phyloP scores from a whole-genome alignment of 2,113 vertebrate genomes.

The Melanerpes formicivorus region DNA sequence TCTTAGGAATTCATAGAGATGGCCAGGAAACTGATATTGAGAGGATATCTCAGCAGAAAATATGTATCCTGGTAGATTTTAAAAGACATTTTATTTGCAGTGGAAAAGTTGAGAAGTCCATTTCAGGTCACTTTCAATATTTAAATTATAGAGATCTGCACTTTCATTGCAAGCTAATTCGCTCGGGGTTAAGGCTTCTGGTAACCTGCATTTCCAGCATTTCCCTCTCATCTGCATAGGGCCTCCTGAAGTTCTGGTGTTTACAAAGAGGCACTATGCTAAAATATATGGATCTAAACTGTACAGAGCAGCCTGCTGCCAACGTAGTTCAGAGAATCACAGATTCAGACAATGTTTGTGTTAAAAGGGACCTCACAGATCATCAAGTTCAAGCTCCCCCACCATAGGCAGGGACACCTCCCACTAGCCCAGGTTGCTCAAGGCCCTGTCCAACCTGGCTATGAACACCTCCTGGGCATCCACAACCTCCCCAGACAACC shows the following conservation, averaged over 20 bases:
- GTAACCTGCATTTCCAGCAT: background rate
- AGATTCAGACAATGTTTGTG: too few species aligned
- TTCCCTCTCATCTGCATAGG: background rate
- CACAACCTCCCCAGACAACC: too few species aligned
- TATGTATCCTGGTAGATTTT: background rate
- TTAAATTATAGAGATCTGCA: background rate
- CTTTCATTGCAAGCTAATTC: background rate
- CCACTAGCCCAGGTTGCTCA: too few species aligned
- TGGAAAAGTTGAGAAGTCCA: background rate
- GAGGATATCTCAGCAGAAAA: background rate
- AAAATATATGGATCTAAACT: background rate
- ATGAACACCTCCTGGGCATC: too few species aligned
- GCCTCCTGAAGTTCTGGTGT: background rate
- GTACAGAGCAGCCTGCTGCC: background rate
- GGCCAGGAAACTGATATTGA: background rate
- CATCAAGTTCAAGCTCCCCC: too few species aligned
- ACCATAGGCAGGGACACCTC: too few species aligned
- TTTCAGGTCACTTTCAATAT: background rate
- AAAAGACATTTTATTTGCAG: background rate
- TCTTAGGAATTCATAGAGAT: background rate
- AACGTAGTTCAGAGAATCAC: background rate
- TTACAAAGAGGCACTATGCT: background rate
- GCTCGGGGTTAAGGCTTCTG: background rate
- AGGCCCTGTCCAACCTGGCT: too few species aligned
- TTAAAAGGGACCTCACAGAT: too few species aligned